These are phyloP conservation scores for Polyodon spathula DNA, from an alignment of 2,113 vertebrate genomes.

Conservation along the genomic window DNA sequence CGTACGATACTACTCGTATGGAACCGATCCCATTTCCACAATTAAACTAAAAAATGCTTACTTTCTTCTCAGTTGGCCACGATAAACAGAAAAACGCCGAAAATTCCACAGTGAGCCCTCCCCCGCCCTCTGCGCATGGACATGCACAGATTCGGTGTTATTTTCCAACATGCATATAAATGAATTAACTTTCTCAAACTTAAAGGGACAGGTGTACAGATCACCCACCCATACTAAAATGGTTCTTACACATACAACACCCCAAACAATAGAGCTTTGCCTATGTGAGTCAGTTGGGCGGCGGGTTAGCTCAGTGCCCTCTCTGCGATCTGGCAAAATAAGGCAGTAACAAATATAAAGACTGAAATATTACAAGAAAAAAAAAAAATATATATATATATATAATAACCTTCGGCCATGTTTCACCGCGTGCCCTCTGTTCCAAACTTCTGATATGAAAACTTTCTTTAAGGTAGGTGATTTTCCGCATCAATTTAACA, in stretches of 20 bases:
- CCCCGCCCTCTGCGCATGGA: constrained; percentile 26
- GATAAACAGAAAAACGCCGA: constrained; percentile 34
- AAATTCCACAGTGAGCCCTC: constrained; percentile 41
- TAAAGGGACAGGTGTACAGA: constrained; percentile 72
- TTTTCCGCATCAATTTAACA: constrained; percentile 87
- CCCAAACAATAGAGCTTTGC: constrained; percentile 67
- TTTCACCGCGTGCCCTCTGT: constrained; percentile 91
- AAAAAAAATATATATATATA: constrained; percentile 41
- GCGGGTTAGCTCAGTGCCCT: constrained; percentile 64
- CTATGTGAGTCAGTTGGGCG: constrained; percentile 60
- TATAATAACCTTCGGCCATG: constrained; percentile 96
- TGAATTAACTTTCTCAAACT: constrained; percentile 54
- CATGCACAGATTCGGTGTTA: constrained; percentile 41
- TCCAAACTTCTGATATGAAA: constrained; percentile 85
- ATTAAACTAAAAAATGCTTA: neutral
- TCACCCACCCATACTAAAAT: constrained; percentile 51
- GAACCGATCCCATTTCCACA: constrained; percentile 48
- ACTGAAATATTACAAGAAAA: constrained; percentile 35
- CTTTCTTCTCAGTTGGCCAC: constrained; percentile 10
- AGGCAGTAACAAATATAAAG: constrained; percentile 49
- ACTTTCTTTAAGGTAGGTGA: constrained; percentile 78
- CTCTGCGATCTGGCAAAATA: constrained; percentile 44
- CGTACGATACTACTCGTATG: constrained; percentile 42
- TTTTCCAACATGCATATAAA: constrained; percentile 43
- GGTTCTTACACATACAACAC: constrained; percentile 54